Conservation (phyloP, 2,113 vertebrate species). For the Jaculus jaculus region DNA sequence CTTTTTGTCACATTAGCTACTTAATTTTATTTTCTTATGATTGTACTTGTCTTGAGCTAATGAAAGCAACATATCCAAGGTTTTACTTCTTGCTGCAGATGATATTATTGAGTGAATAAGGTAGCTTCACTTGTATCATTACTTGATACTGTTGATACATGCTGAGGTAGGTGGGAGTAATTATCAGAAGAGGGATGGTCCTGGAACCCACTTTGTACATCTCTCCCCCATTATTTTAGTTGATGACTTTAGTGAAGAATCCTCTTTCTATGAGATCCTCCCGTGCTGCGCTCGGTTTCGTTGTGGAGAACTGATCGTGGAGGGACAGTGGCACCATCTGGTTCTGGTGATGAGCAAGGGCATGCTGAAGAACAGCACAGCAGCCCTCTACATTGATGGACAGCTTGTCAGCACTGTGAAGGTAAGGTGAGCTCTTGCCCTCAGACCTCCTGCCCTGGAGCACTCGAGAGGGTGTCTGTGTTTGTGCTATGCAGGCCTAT, state of each 20-base stretch:
- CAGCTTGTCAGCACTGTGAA: conserved; percentile 96
- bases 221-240: conserved; percentile 81
- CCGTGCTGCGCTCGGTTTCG: conserved; percentile 98
- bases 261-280: conserved; percentile 97
- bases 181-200: background rate
- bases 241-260: conserved; percentile 97
- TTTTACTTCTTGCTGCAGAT: background rate
- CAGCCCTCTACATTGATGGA: conserved; percentile 94
- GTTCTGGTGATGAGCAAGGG: conserved; percentile 98
- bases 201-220: conserved; percentile 6
- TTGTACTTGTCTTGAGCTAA: background rate
- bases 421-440: conserved; percentile 81
- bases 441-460: background rate
- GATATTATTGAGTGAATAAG: background rate
- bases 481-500: background rate
- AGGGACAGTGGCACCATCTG: conserved; percentile 99
- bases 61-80: background rate
- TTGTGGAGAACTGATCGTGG: conserved; percentile 94
- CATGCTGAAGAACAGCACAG: conserved; percentile 99
- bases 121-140: background rate
- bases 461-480: too few species aligned
- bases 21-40: conserved; percentile 29
- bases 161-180: background rate
- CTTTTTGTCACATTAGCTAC: background rate
- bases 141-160: background rate